A percentile compares a stretch with the other conserved stretches of the same genome.
These are phyloP conservation scores for Drosophila punjabiensis DNA, from an alignment of 1,140 invertebrate genomes.

Conservation along the genomic window DNA sequence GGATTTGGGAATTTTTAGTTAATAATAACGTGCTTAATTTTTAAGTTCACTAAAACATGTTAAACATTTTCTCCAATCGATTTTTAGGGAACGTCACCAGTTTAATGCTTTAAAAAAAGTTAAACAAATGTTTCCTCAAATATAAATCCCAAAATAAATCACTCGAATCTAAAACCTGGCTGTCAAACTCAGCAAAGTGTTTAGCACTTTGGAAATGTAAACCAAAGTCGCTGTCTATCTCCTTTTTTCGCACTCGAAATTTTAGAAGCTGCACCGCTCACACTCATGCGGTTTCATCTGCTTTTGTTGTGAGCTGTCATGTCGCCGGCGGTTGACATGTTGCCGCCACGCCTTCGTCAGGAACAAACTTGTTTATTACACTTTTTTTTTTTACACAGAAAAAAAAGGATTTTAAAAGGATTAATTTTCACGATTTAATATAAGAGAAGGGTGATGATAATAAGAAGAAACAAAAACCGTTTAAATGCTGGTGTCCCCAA, in stretches of 20 bases:
- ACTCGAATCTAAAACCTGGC: conserved; percentile 3
- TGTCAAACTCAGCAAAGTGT: conserved; percentile 51
- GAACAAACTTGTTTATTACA: conserved; percentile 33
- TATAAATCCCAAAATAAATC: conserved; percentile 16
- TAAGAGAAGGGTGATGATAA: no score
- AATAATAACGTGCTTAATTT: no score
- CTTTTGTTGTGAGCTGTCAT: conserved; percentile 49
- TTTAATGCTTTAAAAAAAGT: not conserved
- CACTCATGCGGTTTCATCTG: conserved; percentile 27
- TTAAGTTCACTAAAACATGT: no score
- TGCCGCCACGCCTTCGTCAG: conserved; percentile 26
- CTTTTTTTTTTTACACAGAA: conserved; percentile 1
- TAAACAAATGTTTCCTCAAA: not conserved
- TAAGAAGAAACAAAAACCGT: no score
- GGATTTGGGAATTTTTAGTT: no score
- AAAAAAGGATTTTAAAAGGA: not conserved
- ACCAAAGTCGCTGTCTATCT: conserved; percentile 24
- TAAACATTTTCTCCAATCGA: no score
- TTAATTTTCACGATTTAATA: no score
- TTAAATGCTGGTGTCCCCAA: no score
- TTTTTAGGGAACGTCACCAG: no score
- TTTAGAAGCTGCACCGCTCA: not conserved
- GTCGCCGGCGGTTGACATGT: conserved; percentile 46
- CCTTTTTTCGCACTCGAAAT: conserved; percentile 13
- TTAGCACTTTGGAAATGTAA: conserved; percentile 60